phyloP scores from a whole-genome alignment of 1,140 invertebrate species.

The Calosoma granatense region DNA sequence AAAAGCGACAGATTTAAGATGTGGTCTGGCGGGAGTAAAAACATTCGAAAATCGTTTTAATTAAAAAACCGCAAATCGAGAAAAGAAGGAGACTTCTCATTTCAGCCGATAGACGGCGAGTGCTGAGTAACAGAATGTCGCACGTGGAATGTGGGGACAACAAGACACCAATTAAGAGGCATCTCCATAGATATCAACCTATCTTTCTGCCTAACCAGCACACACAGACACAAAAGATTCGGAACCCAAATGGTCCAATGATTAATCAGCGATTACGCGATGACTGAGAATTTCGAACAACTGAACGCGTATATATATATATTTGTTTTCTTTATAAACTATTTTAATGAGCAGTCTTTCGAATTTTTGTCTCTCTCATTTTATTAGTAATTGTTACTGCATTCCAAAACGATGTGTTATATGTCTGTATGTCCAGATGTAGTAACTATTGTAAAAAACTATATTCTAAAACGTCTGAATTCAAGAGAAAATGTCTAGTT shows the following conservation, averaged over 20 bases:
- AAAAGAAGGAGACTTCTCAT: not conserved
- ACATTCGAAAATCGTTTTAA: conserved; percentile 6
- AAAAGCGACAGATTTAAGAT: not conserved
- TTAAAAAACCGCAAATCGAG: conserved; percentile 7
- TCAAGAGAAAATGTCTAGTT: too few species aligned
- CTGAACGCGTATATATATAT: not conserved
- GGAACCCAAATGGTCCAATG: not conserved
- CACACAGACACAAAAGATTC: not conserved
- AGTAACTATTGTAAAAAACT: too few species aligned
- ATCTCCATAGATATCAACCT: not conserved
- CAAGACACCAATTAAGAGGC: not conserved
- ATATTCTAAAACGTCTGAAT: too few species aligned
- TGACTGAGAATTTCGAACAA: not conserved
- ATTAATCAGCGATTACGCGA: conserved; percentile 5
- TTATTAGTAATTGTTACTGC: not conserved
- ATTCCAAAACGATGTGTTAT: not conserved
- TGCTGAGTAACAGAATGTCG: not conserved
- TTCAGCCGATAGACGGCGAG: not conserved
- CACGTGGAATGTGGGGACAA: too few species aligned
- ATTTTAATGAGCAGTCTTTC: not conserved
- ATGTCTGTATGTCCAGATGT: too few species aligned
- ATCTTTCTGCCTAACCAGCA: not conserved
- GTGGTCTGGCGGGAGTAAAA: not conserved
- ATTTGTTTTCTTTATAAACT: not conserved
- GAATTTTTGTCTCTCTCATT: conserved; percentile 1